Evolutionary conservation across 2,797 vertebrate genomes (phyloP), one percentile per base, ranked within the genome.

Genomic region (Anabacerthia variegaticeps): DNA sequence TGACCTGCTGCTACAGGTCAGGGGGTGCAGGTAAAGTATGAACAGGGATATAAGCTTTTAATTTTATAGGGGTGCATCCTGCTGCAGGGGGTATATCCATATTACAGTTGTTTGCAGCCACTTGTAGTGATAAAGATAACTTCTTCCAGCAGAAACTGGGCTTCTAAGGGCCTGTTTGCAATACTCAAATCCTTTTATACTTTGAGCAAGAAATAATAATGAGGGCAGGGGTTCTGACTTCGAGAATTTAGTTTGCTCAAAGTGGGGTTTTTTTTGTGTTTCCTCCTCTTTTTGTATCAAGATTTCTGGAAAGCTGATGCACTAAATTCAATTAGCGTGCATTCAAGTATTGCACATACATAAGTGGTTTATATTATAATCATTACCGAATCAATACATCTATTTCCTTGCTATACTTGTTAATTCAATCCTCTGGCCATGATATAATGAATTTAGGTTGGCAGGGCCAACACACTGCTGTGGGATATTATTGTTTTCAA

Each of bases 281-380:
- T 11, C 3, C 1, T 7, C 2, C 3, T 10, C 16, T 34, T 78
- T 82, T 76, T 48, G 34, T 13, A 68, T 34, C 10, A 82, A 82
- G 49, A 49, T 77, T 93, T 85, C 61, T 91, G 18, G 41, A 85
- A 85, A 85, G 18, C 8, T 77, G 27, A 56, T 65, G 15, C 20
- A 61, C 14, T 41, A 74, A 63, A 80, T 67, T 41, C 22, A 37
- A 6, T 86, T 72, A 86, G 26, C 16, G 24, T 21, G 20, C 20
- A 44, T 44, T 44, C 44, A 44, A 44, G 44, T 21, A 55, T 18
- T 11, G 7, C 23, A 34, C 19, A 68, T 62, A 93, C 34, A 58
- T 46, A 88, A 73, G 32, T 24, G 41, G 10, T 28, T 94, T 82
- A 41, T 52, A 52, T 51, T 51, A 34, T 56, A 76, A 75, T 39